Percentiles rank a stretch among this genome's conserved stretches.
phyloP scores from a whole-genome alignment of 2,113 vertebrate species.

The Ammodytes marinus region DNA sequence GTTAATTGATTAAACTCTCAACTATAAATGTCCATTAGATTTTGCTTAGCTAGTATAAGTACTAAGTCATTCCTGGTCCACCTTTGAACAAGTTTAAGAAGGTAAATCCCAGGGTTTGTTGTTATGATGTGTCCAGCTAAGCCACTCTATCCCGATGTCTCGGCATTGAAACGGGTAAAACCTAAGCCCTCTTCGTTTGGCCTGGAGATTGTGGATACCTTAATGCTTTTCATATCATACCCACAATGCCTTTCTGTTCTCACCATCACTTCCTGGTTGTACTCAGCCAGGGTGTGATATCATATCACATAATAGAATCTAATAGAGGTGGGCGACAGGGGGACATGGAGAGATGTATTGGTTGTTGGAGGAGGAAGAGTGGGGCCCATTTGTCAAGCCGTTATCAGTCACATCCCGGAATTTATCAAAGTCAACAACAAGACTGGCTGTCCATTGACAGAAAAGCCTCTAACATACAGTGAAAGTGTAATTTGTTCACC shows the following conservation, averaged over 20 bases:
- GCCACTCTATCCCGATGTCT: neutral
- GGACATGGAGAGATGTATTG: slow-evolving; percentile 62
- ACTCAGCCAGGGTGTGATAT: slow-evolving; percentile 59
- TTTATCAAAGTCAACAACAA: slow-evolving; percentile 77
- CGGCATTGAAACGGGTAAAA: neutral
- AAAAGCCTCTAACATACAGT: slow-evolving; percentile 53
- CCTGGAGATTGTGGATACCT: slow-evolving; percentile 14
- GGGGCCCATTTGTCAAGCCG: slow-evolving; percentile 70
- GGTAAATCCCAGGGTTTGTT: neutral
- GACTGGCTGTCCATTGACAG: slow-evolving; percentile 55
- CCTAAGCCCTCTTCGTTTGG: slow-evolving; percentile 6
- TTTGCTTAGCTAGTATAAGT: neutral
- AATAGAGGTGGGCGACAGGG: slow-evolving; percentile 55
- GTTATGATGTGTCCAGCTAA: slow-evolving; percentile 1
- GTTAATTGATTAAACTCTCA: neutral
- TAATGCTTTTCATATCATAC: slow-evolving; percentile 17
- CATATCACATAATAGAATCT: slow-evolving; percentile 77
- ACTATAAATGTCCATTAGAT: neutral
- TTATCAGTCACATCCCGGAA: slow-evolving; percentile 70
- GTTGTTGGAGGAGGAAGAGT: slow-evolving; percentile 61
- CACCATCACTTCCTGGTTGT: slow-evolving; percentile 40
- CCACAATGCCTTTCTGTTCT: slow-evolving; percentile 29
- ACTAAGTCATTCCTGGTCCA: neutral
- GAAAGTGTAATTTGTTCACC: slow-evolving; percentile 57
- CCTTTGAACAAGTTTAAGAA: neutral